These are phyloP conservation scores for Apis florea DNA, from an alignment of 1,140 invertebrate species.

Conservation along the genomic window DNA sequence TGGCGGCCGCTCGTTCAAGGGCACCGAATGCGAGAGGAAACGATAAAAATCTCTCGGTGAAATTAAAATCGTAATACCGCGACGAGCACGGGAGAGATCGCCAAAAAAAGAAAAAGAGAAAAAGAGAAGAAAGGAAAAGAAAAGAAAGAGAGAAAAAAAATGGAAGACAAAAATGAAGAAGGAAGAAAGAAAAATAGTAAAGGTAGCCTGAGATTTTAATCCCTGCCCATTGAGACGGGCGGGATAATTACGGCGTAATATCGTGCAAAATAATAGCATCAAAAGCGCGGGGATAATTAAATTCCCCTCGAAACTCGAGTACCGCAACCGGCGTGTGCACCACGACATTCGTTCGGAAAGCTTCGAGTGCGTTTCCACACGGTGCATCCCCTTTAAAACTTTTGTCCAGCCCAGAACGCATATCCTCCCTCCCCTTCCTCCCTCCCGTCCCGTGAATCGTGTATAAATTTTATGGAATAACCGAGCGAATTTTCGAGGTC, in stretches of 20 bases:
- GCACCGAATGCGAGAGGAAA: constrained; percentile 18
- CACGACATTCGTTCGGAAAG: not conserved
- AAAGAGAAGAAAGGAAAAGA: not conserved
- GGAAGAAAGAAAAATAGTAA: not conserved
- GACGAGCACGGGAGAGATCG: not conserved
- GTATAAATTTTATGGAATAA: constrained; percentile 46
- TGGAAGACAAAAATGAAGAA: too few relatives aligned
- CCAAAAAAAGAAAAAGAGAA: not conserved
- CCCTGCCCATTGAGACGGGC: constrained; percentile 47
- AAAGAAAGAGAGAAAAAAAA: not conserved
- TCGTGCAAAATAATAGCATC: constrained; percentile 59
- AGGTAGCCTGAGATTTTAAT: constrained; percentile 56
- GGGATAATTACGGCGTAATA: constrained; percentile 57
- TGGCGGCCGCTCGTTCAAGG: constrained; percentile 26
- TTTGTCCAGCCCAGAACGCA: constrained; percentile 5
- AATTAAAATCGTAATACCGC: constrained; percentile 51
- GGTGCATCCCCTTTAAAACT: constrained; percentile 49
- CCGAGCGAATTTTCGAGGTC: constrained; percentile 36
- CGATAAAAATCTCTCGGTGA: constrained; percentile 36
- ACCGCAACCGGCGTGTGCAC: constrained; percentile 26
- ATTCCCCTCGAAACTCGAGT: constrained; percentile 47
- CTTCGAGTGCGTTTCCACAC: constrained; percentile 15
- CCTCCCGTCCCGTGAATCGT: not conserved
- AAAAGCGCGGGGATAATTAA: constrained; percentile 56
- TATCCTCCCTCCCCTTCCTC: too few relatives aligned